Base-by-base conservation (phyloP, 1,140 invertebrate species). In the Ceratitis capitata region DNA sequence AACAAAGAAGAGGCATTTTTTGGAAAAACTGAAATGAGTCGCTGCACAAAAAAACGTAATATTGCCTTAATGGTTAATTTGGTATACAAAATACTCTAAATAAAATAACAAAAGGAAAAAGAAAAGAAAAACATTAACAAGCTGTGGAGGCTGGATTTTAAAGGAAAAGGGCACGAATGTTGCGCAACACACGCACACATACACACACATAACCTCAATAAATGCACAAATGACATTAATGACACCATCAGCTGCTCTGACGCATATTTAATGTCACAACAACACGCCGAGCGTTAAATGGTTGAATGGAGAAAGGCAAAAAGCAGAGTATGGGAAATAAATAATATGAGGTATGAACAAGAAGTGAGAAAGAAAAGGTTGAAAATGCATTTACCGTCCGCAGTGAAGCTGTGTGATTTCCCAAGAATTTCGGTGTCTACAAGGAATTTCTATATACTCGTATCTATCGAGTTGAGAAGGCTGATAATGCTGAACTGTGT, bases 261-360 rank as follows among this genome's bases (percentile, higher is more conserved):
- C 69, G 69, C 69, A 78, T 78, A 78, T 45, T 78, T 78, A 78
- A 78, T 78, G 69, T 78, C 39, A 78, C 69, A 78, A 78, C 69
- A 74, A 61, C 58, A 61, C 7, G 47, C n/a, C n/a, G n/a, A n/a
- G n/a, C n/a, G n/a, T n/a, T n/a, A n/a, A n/a, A n/a, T n/a, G n/a
- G 7, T 4, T 26, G 39, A 45, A 78, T 26, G n/a, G 9, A 35
- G 45, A 23, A 5, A 4, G 23, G 26, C 6, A 10, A 23, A 14
- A 74, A 23, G 39, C n/a, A 45, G 64, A 69, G 29, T 78, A 78
- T 42, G 69, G 45, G 69, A 78, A 26, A 56, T 56, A 23, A n/a
- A n/a, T n/a, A n/a, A n/a, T n/a, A n/a, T n/a, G n/a, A n/a, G n/a
- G n/a, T n/a, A n/a, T n/a, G n/a, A n/a, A n/a, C n/a, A n/a, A n/a